Base-by-base conservation (phyloP, 2,113 vertebrate genomes). In the Aix galericulata region DNA sequence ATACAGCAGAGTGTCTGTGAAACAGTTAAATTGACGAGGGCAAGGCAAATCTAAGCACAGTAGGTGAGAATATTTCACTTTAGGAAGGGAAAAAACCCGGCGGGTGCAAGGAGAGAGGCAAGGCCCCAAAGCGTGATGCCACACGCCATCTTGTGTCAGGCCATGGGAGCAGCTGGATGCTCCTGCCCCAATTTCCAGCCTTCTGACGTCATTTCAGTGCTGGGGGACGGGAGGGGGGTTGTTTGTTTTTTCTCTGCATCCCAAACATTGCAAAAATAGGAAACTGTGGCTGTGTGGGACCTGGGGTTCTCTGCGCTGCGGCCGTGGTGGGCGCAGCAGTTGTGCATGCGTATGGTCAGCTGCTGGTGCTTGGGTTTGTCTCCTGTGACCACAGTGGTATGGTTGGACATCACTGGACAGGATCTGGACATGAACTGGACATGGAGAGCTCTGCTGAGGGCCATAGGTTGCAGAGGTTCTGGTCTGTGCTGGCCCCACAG, bases 71-170 rank as follows among this genome's bases (percentile, higher is more conserved):
- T 2, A 46, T 25, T 21, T 6, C 27, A 0, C 38, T 17, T 22
- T 2, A 11, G 18, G 76, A 2, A 15, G 25, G 8, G 10, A 40
- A 46, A 1, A 21, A 58, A 38, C 17, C 27, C 2, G 25, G 40
- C 25, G 16, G 55, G 11, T 2, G 46, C 16, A 8, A 10, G 48
- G 1, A 0, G 8, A 27, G 16, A 2, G 40, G 6, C 14, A 3
- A 44, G 50, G 64, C 44, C 73, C 58, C 69, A 74, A 67, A 10
- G 15, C 26, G 7, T 8, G 94, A 89, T 68, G 50, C 73, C 92
- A 25, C 44, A 52, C 77, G 86, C 96, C 97, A 89, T 4, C 96
- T 96, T 48, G 89, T 34, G 96, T 76, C 87, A 6, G 80, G 38
- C 44, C 0, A 31, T 2, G 85, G 83, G 18, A 95, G 91, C 8